A percentile compares a stretch with the other conserved stretches of the same genome.
These are phyloP conservation scores for Aquatica leii DNA, from an alignment of 2,888 invertebrate species.

Conservation along the genomic window DNA sequence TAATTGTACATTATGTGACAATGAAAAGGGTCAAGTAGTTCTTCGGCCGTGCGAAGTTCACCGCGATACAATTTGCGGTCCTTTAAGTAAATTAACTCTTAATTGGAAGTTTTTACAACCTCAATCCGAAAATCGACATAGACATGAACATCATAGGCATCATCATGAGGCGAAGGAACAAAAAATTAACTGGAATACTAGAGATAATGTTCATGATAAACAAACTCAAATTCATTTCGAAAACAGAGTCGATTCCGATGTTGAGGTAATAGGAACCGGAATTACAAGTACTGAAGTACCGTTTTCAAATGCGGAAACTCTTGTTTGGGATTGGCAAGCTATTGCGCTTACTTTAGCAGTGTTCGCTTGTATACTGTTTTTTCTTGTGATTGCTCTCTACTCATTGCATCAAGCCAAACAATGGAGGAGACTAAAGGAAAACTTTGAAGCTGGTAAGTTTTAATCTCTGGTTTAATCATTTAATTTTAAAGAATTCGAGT, in stretches of 20 bases:
- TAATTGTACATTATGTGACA: conserved; percentile 75
- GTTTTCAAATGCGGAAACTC: conserved; percentile 60
- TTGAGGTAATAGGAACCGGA: conserved; percentile 37
- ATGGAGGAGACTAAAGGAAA: conserved; percentile 80
- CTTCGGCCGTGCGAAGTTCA: conserved; percentile 78
- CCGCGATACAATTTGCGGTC: conserved; percentile 78
- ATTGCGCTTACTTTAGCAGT: conserved; percentile 76
- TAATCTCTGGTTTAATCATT: no score
- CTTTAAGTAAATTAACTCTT: conserved; percentile 66
- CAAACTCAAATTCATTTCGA: conserved; percentile 62
- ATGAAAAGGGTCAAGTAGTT: conserved; percentile 65
- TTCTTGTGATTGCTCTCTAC: conserved; percentile 78
- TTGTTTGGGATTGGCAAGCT: conserved; percentile 78
- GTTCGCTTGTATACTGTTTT: conserved; percentile 80
- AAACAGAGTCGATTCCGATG: conserved; percentile 51
- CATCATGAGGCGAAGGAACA: conserved; percentile 41
- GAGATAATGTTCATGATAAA: conserved; percentile 43
- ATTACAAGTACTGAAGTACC: conserved; percentile 57
- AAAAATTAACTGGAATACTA: conserved; percentile 19
- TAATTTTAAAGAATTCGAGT: no score
- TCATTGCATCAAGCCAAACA: conserved; percentile 81
- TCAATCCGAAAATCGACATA: conserved; percentile 37
- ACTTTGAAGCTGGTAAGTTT: conserved; percentile 77
- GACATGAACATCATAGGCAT: conserved; percentile 47
- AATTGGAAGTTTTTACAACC: conserved; percentile 38